Evolutionary conservation across 2,113 vertebrate species (phyloP).

Genomic region (Canis aureus): DNA sequence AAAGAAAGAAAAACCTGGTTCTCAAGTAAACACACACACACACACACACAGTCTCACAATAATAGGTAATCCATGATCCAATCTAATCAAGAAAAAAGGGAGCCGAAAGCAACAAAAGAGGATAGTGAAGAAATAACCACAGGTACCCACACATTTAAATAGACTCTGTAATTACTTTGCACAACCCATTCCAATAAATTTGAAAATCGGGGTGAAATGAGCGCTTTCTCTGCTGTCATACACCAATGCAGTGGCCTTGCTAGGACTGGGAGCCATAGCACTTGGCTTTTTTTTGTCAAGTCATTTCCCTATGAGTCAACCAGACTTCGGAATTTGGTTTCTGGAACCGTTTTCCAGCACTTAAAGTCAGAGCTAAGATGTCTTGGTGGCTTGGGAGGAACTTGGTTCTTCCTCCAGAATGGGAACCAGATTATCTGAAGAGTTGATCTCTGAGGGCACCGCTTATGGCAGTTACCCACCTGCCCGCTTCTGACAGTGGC

Average conservation of each 20-base stretch:
- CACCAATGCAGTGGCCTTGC: not conserved
- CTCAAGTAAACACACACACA: slow-evolving; percentile 29
- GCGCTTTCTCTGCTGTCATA: not conserved
- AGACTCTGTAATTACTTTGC: not conserved
- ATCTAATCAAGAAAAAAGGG: not conserved
- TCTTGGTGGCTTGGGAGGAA: not conserved
- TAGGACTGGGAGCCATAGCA: not conserved
- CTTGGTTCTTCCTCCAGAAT: not conserved
- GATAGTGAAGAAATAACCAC: not conserved
- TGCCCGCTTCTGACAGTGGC: not conserved
- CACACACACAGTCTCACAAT: not conserved
- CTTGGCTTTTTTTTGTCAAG: slow-evolving; percentile 6
- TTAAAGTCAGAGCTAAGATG: not conserved
- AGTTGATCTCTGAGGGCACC: not conserved
- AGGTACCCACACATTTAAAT: not conserved
- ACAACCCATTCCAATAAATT: not conserved
- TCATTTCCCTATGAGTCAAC: slow-evolving; percentile 58
- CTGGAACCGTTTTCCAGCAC: not conserved
- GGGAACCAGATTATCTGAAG: not conserved
- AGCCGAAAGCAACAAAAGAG: not conserved
- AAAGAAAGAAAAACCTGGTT: not conserved
- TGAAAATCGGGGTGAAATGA: not conserved
- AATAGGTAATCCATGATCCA: not conserved
- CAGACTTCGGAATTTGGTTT: not conserved
- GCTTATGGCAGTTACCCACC: not conserved